Evolutionary conservation across 1,140 invertebrate genomes (phyloP), one percentile per base, ranked within the genome.

Genomic region (Hyles vespertilio): DNA sequence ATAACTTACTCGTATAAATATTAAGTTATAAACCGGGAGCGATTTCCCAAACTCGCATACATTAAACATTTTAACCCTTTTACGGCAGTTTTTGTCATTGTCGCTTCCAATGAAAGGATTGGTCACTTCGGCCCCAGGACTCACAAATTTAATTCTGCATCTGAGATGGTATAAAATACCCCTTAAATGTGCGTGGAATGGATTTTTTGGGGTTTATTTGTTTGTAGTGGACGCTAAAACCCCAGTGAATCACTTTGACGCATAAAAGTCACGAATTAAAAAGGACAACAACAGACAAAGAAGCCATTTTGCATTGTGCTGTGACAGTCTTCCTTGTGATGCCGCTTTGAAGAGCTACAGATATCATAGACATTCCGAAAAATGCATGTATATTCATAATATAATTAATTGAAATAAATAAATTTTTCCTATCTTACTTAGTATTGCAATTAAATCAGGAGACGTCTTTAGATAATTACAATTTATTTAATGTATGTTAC

Each of bases 211-310:
- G 45, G 3, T 5, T 6, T 8, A 9, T 54, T 54, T 32, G 40
- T 32, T 63, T 61, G 32, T 55, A 22, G 53, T 47, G 48, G 32
- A 46, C 51, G 57, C 57, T 66, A 60, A 73, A 67, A 61, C 63
- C 59, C 58, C 52, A 57, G 67, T 87, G 83, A 87, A 77, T 87
- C 83, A 87, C 81, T 84, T 82, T 77, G 81, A 80, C 84, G 84
- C 84, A 83, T 84, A 84, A 86, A 86, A 84, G 77, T 84, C 70
- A 83, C 77, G 81, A 87, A 87, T 86, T 87, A 87, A 75, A 84
- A 87, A 82, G 77, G 81, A 86, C 81, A 88, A 88, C 85, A 88
- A 60, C 71, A 69, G 69, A 86, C 85, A 88, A 88, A 86, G 85
- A 78, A 72, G 64, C 76, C 81, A 84, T 88, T 88, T 88, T 88